These are phyloP conservation scores for Latrodectus elegans DNA, from an alignment of 2,888 invertebrate genomes.

Conservation along the genomic window DNA sequence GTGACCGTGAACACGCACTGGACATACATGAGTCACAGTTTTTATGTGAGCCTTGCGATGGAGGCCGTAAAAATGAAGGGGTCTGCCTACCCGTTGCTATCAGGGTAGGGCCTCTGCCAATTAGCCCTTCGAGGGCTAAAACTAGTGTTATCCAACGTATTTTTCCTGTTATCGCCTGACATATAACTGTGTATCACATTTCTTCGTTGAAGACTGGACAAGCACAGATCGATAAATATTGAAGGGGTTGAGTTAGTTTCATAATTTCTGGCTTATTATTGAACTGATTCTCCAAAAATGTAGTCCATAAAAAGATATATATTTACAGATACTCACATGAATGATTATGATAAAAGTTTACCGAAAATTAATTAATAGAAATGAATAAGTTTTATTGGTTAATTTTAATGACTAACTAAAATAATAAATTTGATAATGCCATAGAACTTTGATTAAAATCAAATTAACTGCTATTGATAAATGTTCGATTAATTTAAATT, in stretches of 20 bases:
- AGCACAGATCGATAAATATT: background rate
- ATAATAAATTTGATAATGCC: no score
- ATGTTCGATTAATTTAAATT: no score
- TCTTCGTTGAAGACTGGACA: constrained; percentile 9
- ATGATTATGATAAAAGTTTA: no score
- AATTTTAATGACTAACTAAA: no score
- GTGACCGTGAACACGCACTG: constrained; percentile 6
- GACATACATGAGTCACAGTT: constrained; percentile 48
- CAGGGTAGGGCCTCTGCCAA: constrained; percentile 18
- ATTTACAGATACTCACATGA: no score
- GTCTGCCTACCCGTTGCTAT: constrained; percentile 13
- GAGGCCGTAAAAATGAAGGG: constrained; percentile 32
- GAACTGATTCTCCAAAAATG: no score
- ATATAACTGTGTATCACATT: constrained; percentile 22
- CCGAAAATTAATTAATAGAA: no score
- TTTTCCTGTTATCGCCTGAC: constrained; percentile 20
- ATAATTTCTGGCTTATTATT: no score
- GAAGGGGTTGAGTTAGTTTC: background rate
- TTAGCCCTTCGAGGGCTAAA: constrained; percentile 18
- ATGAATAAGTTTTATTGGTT: no score
- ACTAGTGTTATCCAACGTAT: background rate
- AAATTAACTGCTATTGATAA: no score
- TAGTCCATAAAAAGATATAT: no score
- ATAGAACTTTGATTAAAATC: no score
- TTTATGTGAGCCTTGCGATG: constrained; percentile 21